Base-by-base conservation (phyloP, 2,888 invertebrate species). In the Lutraria lutraria region DNA sequence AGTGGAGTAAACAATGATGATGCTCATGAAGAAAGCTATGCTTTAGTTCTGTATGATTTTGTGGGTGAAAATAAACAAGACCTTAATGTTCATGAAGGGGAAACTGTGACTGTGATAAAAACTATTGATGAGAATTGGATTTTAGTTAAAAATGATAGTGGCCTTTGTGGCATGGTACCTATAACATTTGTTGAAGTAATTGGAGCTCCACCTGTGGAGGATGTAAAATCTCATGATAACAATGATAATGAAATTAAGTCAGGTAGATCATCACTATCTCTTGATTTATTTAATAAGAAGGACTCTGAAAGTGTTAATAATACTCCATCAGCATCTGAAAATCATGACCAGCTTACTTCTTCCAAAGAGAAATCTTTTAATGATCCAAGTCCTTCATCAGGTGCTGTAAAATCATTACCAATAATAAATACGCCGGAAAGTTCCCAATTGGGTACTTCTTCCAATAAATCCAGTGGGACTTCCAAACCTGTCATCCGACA, bases 81-180 rank as follows among this genome's bases (percentile, higher is more conserved):
- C 90, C 90, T 97, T 16, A 93, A 86, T 85, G 93, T 97, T 31
- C 88, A 91, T 52, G 96, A 96, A 93, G 97, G 97, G 8, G 97
- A 97, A 88, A 96, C 96, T 31, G 95, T 97, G 8, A 96, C 95
- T 43, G 93, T 97, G 53, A 81, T 97, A 19, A 92, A 94, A 43
- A 91, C 96, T 83, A 87, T 96, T 16, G 96, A 96, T 93, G 95
- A 94, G 21, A 95, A 97, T 91, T 97, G 97, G 97, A 93, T 95
- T 63, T 94, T 96, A 90, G 97, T 96, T 6, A 93, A 93, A 81
- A 96, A 96, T 92, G 96, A 96, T 34, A 91, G 93, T 53, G 97
- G 96, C 4, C 89, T 95, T 52, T 88, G 94, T 25, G 97, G 97
- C 4, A 93, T 96, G 54, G 96, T 96, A 89, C 97, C 97, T 4